These are phyloP conservation scores for Apostichopus californicus DNA, from an alignment of 35 echinoderm and acorn worm genomes.

Conservation along the genomic window DNA sequence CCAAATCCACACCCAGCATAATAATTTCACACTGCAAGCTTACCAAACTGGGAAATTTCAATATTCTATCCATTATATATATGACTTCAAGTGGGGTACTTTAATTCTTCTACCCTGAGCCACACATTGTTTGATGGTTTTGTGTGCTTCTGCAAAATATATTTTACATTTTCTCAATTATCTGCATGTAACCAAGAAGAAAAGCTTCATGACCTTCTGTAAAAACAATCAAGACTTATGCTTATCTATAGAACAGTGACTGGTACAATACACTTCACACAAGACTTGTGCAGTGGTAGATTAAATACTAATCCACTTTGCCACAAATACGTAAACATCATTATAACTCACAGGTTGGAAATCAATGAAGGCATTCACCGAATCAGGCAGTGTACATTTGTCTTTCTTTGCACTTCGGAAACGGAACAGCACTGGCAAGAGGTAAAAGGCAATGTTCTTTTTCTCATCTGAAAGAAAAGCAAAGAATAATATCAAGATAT, in stretches of 20 bases:
- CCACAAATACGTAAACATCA: neutral
- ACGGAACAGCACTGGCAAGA: constrained; percentile 15
- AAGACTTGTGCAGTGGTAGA: neutral
- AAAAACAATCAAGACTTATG: neutral
- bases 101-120: no score
- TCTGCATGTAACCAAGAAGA: neutral
- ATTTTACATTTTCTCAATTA: neutral
- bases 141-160: neutral
- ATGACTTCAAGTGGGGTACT: no score
- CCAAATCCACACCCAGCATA: neutral
- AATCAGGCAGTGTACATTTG: neutral
- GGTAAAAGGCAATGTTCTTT: constrained; percentile 17
- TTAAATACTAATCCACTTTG: neutral
- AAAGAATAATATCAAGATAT: neutral
- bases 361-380: constrained; percentile 17
- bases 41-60: neutral
- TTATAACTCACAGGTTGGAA: constrained; percentile 17
- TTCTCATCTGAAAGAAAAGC: neutral
- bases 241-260: neutral
- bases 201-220: neutral
- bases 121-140: neutral
- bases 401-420: constrained; percentile 31
- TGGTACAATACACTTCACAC: neutral
- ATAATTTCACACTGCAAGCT: neutral
- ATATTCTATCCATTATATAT: no score